Evolutionary conservation across 2,113 vertebrate genomes (phyloP).

Genomic region (Rhinoptilus africanus): DNA sequence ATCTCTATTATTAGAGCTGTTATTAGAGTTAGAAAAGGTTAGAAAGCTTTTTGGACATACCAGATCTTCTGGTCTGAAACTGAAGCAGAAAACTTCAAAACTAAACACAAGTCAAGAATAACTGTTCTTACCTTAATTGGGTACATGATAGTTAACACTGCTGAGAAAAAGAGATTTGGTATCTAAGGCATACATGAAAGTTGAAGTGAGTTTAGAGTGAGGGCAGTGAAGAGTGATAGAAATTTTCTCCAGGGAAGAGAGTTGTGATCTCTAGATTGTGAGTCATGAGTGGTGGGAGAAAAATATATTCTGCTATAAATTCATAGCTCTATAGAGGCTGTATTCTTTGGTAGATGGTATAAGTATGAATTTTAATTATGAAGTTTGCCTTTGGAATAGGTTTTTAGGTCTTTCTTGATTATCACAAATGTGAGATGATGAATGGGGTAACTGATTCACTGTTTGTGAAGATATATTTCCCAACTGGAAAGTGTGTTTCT

Average conservation of each 20-base stretch:
- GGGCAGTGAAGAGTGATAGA: not conserved
- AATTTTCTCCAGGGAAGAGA: not conserved
- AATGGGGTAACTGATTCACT: not conserved
- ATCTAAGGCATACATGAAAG: not conserved
- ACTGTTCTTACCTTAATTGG: not conserved
- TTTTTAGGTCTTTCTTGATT: not conserved
- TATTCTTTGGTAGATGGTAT: not conserved
- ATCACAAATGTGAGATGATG: not conserved
- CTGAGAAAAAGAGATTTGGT: not conserved
- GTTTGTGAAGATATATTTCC: not conserved
- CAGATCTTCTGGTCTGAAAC: not conserved
- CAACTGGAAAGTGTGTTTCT: not conserved
- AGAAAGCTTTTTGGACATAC: not conserved
- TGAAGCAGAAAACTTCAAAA: not conserved
- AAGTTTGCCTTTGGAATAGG: not conserved
- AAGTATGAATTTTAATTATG: not conserved
- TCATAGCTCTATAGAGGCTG: not conserved
- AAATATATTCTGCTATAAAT: not conserved
- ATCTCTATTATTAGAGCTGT: not conserved
- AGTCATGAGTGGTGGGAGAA: not conserved
- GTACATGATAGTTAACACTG: not conserved
- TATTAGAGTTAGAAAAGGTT: not conserved
- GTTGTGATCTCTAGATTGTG: not conserved
- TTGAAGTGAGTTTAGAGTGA: not conserved
- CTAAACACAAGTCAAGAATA: not conserved